A percentile compares a stretch with the other conserved stretches of the same genome.
Conservation (phyloP, 2,113 vertebrate species). For the Myrmophylax atrothorax region DNA sequence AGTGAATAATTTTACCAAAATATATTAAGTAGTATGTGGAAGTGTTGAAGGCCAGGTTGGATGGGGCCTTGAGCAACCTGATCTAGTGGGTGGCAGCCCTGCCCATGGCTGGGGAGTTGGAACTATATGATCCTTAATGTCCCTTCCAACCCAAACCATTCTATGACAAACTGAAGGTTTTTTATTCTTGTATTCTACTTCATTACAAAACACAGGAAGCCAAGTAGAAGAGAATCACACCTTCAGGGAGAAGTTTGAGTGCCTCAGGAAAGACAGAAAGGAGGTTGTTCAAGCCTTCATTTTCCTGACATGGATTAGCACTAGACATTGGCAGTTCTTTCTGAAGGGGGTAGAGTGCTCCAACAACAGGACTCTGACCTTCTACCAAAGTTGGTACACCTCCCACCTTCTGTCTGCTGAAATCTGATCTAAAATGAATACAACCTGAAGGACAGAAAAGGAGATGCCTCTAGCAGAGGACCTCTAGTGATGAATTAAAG, state of each 20-base stretch:
- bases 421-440: background rate
- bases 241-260: background rate
- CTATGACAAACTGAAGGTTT: background rate
- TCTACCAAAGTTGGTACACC: background rate
- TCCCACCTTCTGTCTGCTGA: background rate
- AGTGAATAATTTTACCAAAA: background rate
- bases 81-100: no score
- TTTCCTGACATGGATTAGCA: background rate
- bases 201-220: background rate
- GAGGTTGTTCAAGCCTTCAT: background rate
- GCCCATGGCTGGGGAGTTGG: background rate
- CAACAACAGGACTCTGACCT: background rate
- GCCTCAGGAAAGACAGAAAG: background rate
- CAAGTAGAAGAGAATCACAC: background rate
- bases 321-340: background rate
- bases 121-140: background rate
- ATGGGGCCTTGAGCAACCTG: background rate
- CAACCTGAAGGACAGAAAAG: background rate
- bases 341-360: background rate
- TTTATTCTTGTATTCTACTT: background rate
- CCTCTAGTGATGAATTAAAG: background rate
- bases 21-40: background rate
- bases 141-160: background rate
- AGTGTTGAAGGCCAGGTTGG: background rate
- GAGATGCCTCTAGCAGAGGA: background rate